Evolutionary conservation across 2,113 vertebrate genomes (phyloP).

Genomic region (Amphiprion ocellaris): DNA sequence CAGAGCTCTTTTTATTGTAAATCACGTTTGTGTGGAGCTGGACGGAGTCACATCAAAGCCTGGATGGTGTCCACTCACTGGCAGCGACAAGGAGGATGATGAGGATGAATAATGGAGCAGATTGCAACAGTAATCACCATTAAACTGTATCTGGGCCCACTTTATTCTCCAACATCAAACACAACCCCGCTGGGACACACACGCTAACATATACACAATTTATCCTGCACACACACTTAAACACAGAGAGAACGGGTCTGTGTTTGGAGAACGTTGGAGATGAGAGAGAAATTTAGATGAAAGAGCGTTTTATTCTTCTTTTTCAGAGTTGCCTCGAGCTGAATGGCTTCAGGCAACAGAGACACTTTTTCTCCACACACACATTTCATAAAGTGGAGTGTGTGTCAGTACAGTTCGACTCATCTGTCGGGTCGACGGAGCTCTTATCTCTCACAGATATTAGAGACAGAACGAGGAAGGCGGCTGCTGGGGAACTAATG

Average conservation of each 20-base stretch:
- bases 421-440: constrained; percentile 40
- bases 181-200: constrained; percentile 51
- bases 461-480: constrained; percentile 21
- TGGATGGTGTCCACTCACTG: no score
- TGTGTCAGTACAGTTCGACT: constrained; percentile 10
- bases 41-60: no score
- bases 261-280: constrained; percentile 66
- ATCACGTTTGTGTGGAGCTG: no score
- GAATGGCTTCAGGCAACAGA: constrained; percentile 67
- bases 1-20: no score
- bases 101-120: constrained; percentile 63
- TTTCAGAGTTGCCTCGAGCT: constrained; percentile 60
- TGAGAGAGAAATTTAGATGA: constrained; percentile 80
- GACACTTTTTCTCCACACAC: constrained; percentile 5
- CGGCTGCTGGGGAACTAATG: constrained; percentile 50
- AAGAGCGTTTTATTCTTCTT: constrained; percentile 69
- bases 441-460: constrained; percentile 63
- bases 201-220: constrained; percentile 22
- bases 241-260: constrained; percentile 48
- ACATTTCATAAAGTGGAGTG: background rate
- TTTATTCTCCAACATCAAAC: constrained; percentile 75
- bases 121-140: constrained; percentile 61
- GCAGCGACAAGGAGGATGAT: constrained; percentile 22
- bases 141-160: constrained; percentile 70
- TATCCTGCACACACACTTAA: constrained; percentile 38